Percentiles rank a stretch among this genome's conserved stretches.
These are phyloP conservation scores for Lycocerus yunnanus DNA, from an alignment of 2,888 invertebrate species.

Conservation along the genomic window DNA sequence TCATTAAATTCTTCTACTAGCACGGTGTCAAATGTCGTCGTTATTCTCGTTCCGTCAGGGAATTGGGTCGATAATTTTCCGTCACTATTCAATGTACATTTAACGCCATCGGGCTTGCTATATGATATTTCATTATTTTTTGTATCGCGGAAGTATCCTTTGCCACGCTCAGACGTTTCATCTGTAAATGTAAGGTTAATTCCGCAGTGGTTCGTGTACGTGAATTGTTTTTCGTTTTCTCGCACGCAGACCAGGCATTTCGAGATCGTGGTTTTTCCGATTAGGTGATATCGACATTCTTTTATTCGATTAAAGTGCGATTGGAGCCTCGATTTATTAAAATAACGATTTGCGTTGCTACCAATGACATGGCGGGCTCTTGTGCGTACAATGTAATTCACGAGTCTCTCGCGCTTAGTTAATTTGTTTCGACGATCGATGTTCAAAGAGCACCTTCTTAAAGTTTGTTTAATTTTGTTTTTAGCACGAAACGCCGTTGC, in stretches of 20 bases:
- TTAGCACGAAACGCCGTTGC: too few species aligned
- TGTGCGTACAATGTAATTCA: neutral
- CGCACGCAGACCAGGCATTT: neutral
- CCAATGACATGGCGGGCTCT: neutral
- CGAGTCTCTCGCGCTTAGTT: neutral
- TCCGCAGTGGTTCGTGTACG: neutral
- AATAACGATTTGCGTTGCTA: neutral
- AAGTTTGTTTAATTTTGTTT: too few species aligned
- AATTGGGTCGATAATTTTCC: constrained; percentile 18
- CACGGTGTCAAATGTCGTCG: constrained; percentile 15
- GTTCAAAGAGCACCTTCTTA: too few species aligned
- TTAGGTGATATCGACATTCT: neutral
- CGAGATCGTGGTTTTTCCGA: neutral
- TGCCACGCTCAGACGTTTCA: neutral
- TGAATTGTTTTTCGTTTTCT: neutral
- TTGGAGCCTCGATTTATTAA: neutral
- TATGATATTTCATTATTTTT: neutral
- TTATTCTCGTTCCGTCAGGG: constrained; percentile 24
- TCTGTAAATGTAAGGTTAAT: neutral
- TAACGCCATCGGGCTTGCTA: neutral
- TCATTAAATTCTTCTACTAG: neutral
- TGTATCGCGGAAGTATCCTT: neutral
- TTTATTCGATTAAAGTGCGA: neutral
- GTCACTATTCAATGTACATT: neutral
- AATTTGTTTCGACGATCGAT: too few species aligned